Conservation (phyloP, 2,797 vertebrate species). For the Echeneis naucrates region DNA sequence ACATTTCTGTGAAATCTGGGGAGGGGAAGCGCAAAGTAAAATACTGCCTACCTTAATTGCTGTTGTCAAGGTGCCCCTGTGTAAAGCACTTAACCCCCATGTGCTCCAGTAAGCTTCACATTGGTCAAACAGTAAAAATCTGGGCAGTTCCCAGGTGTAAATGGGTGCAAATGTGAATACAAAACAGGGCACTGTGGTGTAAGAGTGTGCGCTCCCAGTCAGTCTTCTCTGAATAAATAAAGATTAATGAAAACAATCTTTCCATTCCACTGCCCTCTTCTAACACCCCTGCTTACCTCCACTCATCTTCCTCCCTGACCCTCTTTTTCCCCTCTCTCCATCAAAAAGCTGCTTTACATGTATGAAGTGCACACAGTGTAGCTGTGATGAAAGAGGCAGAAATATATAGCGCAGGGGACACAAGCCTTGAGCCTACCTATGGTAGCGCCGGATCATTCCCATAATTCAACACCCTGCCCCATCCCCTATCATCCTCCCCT, state of each 20-base stretch:
- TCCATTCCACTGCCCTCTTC: conserved; percentile 24
- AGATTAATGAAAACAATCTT: conserved; percentile 61
- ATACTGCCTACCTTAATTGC: conserved; percentile 35
- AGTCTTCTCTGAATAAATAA: conserved; percentile 47
- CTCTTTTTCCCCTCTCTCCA: conserved; percentile 23
- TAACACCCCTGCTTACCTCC: conserved; percentile 19
- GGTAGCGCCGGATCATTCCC: conserved; percentile 43
- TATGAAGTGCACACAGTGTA: conserved; percentile 47
- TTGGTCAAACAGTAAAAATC: conserved; percentile 17
- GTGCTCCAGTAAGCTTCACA: conserved; percentile 15
- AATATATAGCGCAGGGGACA: conserved; percentile 66
- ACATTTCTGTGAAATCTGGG: conserved; percentile 24
- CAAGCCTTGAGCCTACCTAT: conserved; percentile 66
- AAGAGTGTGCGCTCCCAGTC: conserved; percentile 6
- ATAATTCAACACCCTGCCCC: conserved; percentile 62
- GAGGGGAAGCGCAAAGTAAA: conserved; percentile 21
- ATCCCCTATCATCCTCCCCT: not conserved
- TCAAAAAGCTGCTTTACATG: conserved; percentile 67
- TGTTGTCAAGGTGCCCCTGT: conserved; percentile 40
- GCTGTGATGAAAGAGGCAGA: conserved; percentile 74
- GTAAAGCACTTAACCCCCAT: conserved; percentile 32
- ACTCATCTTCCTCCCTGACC: conserved; percentile 38
- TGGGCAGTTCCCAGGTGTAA: conserved; percentile 4
- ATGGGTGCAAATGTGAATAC: conserved; percentile 32
- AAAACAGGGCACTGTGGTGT: conserved; percentile 6